A percentile compares a stretch with the other conserved stretches of the same genome.
phyloP scores from a whole-genome alignment of 1,140 invertebrate genomes.

The Intoshia linei region DNA sequence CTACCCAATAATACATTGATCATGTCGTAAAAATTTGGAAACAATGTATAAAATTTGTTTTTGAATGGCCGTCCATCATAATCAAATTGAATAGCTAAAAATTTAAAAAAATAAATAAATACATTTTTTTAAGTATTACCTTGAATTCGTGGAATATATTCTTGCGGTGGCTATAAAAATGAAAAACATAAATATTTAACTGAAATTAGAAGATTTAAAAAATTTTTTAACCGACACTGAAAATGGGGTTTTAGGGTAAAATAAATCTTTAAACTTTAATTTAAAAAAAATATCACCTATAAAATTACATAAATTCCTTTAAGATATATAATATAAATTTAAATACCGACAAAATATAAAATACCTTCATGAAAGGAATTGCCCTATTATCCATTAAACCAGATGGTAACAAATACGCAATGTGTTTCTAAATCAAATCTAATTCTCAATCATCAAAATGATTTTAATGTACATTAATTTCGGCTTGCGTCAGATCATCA shows the following conservation, averaged over 20 bases:
- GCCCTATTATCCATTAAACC: constrained; percentile 45
- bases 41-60: constrained; percentile 52
- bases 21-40: constrained; percentile 44
- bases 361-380: constrained; percentile 39
- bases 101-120: not conserved
- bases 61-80: constrained; percentile 47
- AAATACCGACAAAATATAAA: not conserved
- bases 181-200: too few relatives aligned
- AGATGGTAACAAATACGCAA: constrained; percentile 61
- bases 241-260: too few relatives aligned
- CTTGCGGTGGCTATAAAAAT: constrained; percentile 31
- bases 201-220: too few relatives aligned
- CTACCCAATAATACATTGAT: constrained; percentile 32
- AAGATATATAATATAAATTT: too few relatives aligned
- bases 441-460: not conserved
- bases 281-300: too few relatives aligned
- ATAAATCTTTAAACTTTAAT: too few relatives aligned
- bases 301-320: too few relatives aligned
- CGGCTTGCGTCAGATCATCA: constrained; percentile 46
- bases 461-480: constrained; percentile 38
- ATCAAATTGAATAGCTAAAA: constrained; percentile 49
- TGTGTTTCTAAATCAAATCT: constrained; percentile 33
- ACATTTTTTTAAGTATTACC: constrained; percentile 8
- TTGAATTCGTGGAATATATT: constrained; percentile 38
- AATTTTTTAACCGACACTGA: too few relatives aligned